These are phyloP conservation scores for Dolichallabes microphthalmus DNA, from an alignment of 2,113 vertebrate genomes.

Conservation along the genomic window DNA sequence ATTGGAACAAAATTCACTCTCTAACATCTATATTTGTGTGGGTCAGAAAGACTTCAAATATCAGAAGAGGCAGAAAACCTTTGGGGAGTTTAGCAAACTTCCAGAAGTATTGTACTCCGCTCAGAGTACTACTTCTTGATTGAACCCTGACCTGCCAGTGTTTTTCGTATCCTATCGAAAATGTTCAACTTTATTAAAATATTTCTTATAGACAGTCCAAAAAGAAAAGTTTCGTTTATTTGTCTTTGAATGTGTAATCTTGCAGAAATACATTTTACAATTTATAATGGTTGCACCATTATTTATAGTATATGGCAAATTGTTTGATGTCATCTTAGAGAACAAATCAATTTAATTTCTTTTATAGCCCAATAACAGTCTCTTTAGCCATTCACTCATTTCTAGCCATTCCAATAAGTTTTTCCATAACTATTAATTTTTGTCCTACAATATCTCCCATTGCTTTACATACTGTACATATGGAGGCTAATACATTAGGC, in stretches of 20 bases:
- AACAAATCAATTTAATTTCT: not conserved
- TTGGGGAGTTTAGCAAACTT: not conserved
- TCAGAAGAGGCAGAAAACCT: not conserved
- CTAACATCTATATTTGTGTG: not conserved
- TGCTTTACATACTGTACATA: not conserved
- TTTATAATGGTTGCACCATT: not conserved
- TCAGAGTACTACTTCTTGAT: not conserved
- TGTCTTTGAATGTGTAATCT: not conserved
- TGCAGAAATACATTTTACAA: not conserved
- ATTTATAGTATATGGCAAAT: not conserved
- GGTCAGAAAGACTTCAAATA: not conserved
- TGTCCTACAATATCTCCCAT: not conserved
- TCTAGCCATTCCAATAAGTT: not conserved
- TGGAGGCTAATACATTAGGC: not conserved
- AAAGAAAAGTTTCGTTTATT: not conserved
- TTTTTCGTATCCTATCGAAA: not conserved
- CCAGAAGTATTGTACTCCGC: not conserved
- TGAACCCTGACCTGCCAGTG: not conserved
- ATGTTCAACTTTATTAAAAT: not conserved
- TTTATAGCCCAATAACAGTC: not conserved
- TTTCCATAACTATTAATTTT: not conserved
- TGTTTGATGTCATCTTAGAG: not conserved
- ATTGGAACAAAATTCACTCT: not conserved
- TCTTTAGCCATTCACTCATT: not conserved
- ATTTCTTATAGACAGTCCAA: not conserved